Percentiles rank a stretch among this genome's conserved stretches.
These are phyloP conservation scores for Rhodinocichla rosea DNA, from an alignment of 2,113 vertebrate genomes.

Conservation along the genomic window DNA sequence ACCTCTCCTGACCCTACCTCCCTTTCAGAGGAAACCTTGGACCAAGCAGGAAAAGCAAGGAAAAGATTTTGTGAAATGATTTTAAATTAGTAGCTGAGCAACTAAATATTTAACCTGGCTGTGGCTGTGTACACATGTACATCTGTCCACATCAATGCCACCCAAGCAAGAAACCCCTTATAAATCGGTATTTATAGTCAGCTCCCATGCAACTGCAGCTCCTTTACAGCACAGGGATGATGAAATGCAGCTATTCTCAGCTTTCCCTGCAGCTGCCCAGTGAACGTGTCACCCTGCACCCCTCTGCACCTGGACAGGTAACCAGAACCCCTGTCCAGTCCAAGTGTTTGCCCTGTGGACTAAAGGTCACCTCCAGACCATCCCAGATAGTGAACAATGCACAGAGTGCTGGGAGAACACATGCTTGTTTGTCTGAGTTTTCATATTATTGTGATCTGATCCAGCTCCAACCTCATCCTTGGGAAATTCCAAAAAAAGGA, in stretches of 20 bases:
- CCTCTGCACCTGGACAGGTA: slow-evolving; percentile 16
- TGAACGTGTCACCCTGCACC: background rate
- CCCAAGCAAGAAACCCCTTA: background rate
- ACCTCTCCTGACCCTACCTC: background rate
- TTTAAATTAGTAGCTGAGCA: background rate
- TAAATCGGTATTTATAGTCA: background rate
- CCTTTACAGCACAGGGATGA: background rate
- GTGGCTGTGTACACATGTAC: background rate
- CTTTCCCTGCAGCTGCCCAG: background rate
- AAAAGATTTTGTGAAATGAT: background rate
- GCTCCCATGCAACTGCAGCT: background rate
- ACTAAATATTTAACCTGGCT: background rate
- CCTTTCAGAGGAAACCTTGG: background rate
- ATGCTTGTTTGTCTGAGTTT: background rate
- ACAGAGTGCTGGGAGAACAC: background rate
- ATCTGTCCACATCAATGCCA: background rate
- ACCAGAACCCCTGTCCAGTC: background rate
- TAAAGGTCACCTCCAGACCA: slow-evolving; percentile 30
- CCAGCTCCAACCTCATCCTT: background rate
- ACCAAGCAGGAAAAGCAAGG: background rate
- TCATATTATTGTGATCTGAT: background rate
- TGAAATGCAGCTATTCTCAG: background rate
- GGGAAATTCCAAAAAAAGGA: background rate
- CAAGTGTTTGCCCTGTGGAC: slow-evolving; percentile 43
- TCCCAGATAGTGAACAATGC: background rate